Evolutionary conservation across 2,113 vertebrate genomes (phyloP), one percentile per base, ranked within the genome.

Genomic region (Cavia porcellus): DNA sequence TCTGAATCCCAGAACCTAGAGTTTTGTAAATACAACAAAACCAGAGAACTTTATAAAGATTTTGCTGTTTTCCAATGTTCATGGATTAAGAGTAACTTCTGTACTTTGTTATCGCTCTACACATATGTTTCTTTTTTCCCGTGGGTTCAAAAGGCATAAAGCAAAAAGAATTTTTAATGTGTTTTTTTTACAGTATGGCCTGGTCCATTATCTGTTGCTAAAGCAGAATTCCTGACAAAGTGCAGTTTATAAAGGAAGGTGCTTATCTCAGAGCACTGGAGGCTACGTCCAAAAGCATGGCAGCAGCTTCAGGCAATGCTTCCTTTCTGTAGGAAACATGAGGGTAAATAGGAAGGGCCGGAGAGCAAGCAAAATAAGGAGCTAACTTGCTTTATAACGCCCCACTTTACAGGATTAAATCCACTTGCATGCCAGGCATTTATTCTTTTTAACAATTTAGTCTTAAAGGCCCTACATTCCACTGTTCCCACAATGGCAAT

Each of bases 61-160:
- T 96, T 70, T 75, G 5, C 50, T 5, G n/a, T 61, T 95, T 81
- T 95, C 57, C 45, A 6, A 47, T 13, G 52, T 90, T 89, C 42
- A 66, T 87, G n/a, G 8, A 84, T 94, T 91, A 89, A 28, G 70
- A 10, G 66, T 42, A 89, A 70, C 70, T 96, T 83, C 13, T 86
- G 3, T 68, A 77, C 55, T 89, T 88, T 94, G 79, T 28, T n/a
- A 47, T 80, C 61, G 80, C 25, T 90, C 4, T 81, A 68, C 3
- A 86, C 4, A 42, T 59, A 52, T 4, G 1, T 64, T 77, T 83
- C 70, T 86, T 25, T 86, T 61, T 88, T 35, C 5, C 8, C 77
- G 3, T 14, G 45, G 9, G 2, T 75, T 42, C n/a, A 89, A 74
- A 94, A 79, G 38, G 1, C 3, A 28, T 32, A 38, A 74, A 13